Percentiles rank a stretch among this genome's conserved stretches.
These are phyloP conservation scores for Macrosteles quadrilineatus DNA, from an alignment of 1,140 invertebrate species.

Conservation along the genomic window DNA sequence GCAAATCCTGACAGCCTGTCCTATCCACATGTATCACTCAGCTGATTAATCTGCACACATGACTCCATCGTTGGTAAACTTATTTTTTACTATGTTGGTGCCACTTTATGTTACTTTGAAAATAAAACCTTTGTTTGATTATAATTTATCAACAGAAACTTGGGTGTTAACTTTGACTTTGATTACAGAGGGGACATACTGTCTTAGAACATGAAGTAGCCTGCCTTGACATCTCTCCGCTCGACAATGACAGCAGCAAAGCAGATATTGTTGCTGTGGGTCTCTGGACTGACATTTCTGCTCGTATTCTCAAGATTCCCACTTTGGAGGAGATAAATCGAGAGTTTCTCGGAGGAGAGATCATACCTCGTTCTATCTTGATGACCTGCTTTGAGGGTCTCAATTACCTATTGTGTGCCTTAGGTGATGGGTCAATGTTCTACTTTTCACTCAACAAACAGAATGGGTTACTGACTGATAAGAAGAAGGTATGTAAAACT, in stretches of 20 bases:
- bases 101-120: no score
- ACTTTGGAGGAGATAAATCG: constrained; percentile 75
- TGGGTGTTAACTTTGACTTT: no score
- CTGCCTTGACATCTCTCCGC: constrained; percentile 91
- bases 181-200: constrained; percentile 50
- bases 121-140: no score
- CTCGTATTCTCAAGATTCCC: constrained; percentile 79
- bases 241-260: constrained; percentile 56
- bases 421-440: constrained; percentile 97
- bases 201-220: constrained; percentile 92
- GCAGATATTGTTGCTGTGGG: constrained; percentile 87
- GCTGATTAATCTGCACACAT: no score
- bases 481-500: constrained; percentile 67
- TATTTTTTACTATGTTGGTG: no score
- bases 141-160: no score
- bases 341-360: constrained; percentile 90
- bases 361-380: constrained; percentile 93
- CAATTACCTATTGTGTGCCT: constrained; percentile 84
- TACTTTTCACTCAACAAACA: constrained; percentile 86
- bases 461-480: constrained; percentile 72
- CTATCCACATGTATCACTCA: no score
- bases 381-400: constrained; percentile 90
- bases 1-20: no score
- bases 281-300: constrained; percentile 97
- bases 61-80: no score